A percentile compares a stretch with the other conserved stretches of the same genome.
Conservation (phyloP, 1,140 invertebrate genomes). For the Bombus terrestris region DNA sequence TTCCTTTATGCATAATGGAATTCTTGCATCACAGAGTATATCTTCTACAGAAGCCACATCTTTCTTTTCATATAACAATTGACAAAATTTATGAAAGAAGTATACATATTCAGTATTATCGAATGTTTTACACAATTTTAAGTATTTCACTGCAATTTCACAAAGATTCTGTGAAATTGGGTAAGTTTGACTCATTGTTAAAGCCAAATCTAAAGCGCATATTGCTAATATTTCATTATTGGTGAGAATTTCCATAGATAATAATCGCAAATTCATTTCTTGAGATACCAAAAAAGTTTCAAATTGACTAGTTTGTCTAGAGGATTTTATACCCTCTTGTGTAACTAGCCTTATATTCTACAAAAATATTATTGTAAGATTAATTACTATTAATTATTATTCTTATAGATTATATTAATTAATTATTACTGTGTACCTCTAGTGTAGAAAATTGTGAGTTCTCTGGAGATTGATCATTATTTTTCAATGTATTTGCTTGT, state of each 20-base stretch:
- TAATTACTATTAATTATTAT: neutral
- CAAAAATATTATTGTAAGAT: slow-evolving; percentile 8
- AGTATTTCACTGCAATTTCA: slow-evolving; percentile 73
- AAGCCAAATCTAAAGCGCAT: slow-evolving; percentile 71
- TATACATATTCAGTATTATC: slow-evolving; percentile 60
- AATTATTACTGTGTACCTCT: slow-evolving; percentile 54
- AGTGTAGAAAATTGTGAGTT: slow-evolving; percentile 59
- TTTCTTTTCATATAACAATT: slow-evolving; percentile 69
- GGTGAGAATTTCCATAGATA: slow-evolving; percentile 47
- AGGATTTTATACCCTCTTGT: slow-evolving; percentile 70
- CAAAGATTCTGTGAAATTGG: slow-evolving; percentile 67
- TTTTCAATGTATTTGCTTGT: slow-evolving; percentile 44
- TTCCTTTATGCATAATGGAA: slow-evolving; percentile 65
- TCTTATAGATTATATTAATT: neutral
- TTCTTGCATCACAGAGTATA: slow-evolving; percentile 71
- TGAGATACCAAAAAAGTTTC: slow-evolving; percentile 77
- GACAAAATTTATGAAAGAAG: slow-evolving; percentile 69
- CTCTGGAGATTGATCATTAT: slow-evolving; percentile 45
- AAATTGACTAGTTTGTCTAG: slow-evolving; percentile 70
- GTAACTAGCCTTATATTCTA: slow-evolving; percentile 74
- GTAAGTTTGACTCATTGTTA: slow-evolving; percentile 67
- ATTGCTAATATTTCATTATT: slow-evolving; percentile 72
- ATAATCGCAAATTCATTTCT: slow-evolving; percentile 65
- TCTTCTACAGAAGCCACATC: slow-evolving; percentile 52
- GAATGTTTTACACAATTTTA: slow-evolving; percentile 69